phyloP scores from a whole-genome alignment of 2,888 invertebrate genomes.

The Lomographa bimaculata region DNA sequence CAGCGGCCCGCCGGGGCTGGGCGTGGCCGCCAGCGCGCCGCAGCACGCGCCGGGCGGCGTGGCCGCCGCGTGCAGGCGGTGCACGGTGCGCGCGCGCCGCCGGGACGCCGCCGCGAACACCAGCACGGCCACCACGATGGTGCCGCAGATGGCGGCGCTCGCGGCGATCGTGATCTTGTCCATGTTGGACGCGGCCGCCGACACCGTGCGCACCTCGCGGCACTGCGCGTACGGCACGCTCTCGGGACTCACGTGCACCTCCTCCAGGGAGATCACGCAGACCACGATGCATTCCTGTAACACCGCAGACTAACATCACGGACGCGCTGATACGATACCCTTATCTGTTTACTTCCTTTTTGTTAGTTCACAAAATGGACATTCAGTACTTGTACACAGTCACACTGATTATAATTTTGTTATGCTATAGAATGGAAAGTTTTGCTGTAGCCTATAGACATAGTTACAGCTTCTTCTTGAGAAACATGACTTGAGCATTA shows the following conservation, averaged over 20 bases:
- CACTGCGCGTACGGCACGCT: constrained; percentile 94
- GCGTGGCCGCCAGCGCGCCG: constrained; percentile 87
- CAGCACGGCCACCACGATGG: constrained; percentile 94
- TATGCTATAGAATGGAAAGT: too few relatives aligned
- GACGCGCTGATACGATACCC: too few relatives aligned
- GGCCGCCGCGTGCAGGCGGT: constrained; percentile 87
- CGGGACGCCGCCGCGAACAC: constrained; percentile 94
- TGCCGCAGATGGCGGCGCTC: constrained; percentile 96
- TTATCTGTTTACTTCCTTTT: too few relatives aligned
- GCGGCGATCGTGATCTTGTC: constrained; percentile 97
- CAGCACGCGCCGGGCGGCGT: constrained; percentile 92
- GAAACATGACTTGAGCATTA: too few relatives aligned
- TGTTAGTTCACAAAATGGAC: too few relatives aligned
- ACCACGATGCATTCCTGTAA: constrained; percentile 95
- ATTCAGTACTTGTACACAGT: too few relatives aligned
- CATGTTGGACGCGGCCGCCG: constrained; percentile 93
- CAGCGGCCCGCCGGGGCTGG: constrained; percentile 91
- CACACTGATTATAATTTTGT: too few relatives aligned
- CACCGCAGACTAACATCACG: too few relatives aligned
- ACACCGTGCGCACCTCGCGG: constrained; percentile 93
- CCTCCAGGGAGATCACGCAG: constrained; percentile 95
- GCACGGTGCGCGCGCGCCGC: constrained; percentile 90
- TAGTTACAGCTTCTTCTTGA: too few relatives aligned
- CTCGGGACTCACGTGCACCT: constrained; percentile 93
- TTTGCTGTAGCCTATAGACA: too few relatives aligned